Base-by-base conservation (phyloP, 2,797 vertebrate species). In the Xenentodon cancila region DNA sequence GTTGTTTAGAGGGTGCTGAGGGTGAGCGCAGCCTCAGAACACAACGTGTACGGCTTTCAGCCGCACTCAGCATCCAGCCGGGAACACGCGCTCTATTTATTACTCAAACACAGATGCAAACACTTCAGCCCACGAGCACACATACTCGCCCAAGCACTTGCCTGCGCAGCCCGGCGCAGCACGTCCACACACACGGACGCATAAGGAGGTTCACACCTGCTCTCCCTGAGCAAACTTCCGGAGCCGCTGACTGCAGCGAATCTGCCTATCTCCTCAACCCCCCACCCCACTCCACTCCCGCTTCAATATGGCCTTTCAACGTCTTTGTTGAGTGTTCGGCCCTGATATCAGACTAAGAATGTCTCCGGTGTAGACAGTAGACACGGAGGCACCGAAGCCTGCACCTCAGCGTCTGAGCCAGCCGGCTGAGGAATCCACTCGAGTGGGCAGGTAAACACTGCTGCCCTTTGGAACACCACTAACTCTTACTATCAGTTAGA, bases 241-340 rank as follows among this genome's bases (percentile, higher is more conserved):
- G 79, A 59, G 47, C 5, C 3, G 12, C 65, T 73, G 79, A 67
- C 59, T 53, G 60, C 52, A 66, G 68, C 32, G 56, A 43, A 61
- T 73, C 57, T 53, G 9, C 68, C 73, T 60, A 67, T 57, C 66
- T 73, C 45, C 32, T 49, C 54, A 6, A 47, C 34, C 58, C 21
- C 42, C 27, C 34, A 25, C 27, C 40, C 30, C 42, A 46, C 61
- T 18, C 25, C 37, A n/a, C 63, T 71, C 49, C 55, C 15, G 57
- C 79, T 80, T 88, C 87, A 87, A 75, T 82, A 75, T 80, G 81
- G 73, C 64, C 89, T 91, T 91, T 92, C 88, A 91, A 86, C 85
- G 65, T 89, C 85, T 88, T 90, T 90, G 85, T 89, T 84, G 70
- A 79, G 83, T 45, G 42, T 54, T 68, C 58, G 9, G 71, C 80